A percentile compares a stretch with the other conserved stretches of the same genome.
These are phyloP conservation scores for Sitobion miscanthi DNA, from an alignment of 1,140 invertebrate genomes.

Conservation along the genomic window DNA sequence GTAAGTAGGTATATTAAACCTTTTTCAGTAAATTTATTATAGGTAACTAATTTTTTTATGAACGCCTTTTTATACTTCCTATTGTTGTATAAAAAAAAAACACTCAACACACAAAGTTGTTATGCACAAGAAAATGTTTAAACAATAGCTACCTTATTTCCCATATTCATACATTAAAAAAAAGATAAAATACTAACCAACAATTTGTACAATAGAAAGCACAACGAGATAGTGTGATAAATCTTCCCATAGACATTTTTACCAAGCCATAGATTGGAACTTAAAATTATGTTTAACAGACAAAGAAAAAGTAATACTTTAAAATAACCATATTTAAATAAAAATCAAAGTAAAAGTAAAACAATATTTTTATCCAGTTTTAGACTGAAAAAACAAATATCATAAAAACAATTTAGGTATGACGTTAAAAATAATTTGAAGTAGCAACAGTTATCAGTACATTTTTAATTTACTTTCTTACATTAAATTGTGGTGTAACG, in stretches of 20 bases:
- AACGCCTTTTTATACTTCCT: background rate
- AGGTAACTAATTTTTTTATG: background rate
- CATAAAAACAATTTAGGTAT: background rate
- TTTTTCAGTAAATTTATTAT: background rate
- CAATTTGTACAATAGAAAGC: background rate
- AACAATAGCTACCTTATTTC: constrained; percentile 11
- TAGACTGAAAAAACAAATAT: background rate
- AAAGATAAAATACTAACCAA: background rate
- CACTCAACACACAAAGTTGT: background rate
- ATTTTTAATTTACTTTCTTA: background rate
- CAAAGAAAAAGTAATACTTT: background rate
- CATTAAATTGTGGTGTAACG: no score
- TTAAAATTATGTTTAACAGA: background rate
- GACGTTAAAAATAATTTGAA: background rate
- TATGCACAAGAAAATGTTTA: background rate
- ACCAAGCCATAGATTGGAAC: background rate
- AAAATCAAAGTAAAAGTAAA: background rate
- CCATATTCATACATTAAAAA: background rate
- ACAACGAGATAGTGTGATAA: background rate
- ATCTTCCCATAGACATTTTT: background rate
- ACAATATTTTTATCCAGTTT: background rate
- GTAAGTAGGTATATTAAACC: background rate
- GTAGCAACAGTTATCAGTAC: background rate
- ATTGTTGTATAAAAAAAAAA: background rate
- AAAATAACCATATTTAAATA: background rate